Conservation (phyloP, 2,888 invertebrate species). For the Anagyrus pseudococci region DNA sequence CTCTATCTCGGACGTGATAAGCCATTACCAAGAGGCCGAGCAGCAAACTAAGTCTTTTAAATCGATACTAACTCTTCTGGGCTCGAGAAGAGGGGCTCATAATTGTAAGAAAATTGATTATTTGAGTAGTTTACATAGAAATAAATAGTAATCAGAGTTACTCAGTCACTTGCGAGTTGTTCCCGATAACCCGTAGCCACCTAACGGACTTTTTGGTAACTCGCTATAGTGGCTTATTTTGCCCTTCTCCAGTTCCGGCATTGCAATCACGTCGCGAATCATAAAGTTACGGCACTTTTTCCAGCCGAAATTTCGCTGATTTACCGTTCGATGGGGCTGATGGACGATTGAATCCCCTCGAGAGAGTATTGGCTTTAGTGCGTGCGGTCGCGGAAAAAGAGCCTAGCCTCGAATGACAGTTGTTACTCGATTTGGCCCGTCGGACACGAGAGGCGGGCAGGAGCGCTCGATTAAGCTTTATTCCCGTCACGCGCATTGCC, state of each 20-base stretch:
- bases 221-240: neutral
- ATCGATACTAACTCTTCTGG: too few species aligned
- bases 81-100: too few species aligned
- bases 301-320: slow-evolving; percentile 19
- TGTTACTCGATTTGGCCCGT: slow-evolving; percentile 37
- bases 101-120: too few species aligned
- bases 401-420: too few species aligned
- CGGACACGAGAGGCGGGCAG: slow-evolving; percentile 15
- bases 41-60: too few species aligned
- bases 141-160: neutral
- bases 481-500: slow-evolving; percentile 33
- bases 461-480: slow-evolving; percentile 7
- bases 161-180: neutral
- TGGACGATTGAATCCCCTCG: neutral
- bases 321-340: neutral
- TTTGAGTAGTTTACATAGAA: too few species aligned
- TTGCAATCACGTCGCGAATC: neutral
- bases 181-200: neutral
- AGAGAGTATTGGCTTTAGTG: neutral
- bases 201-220: too few species aligned
- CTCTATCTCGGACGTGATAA: too few species aligned
- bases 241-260: neutral
- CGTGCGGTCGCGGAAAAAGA: slow-evolving; percentile 1
- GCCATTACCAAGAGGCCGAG: too few species aligned
- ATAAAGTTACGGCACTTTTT: slow-evolving; percentile 5